A percentile compares a stretch with the other conserved stretches of the same genome.
These are phyloP conservation scores for Chaetura pelagica DNA, from an alignment of 2,113 vertebrate species.

Conservation along the genomic window DNA sequence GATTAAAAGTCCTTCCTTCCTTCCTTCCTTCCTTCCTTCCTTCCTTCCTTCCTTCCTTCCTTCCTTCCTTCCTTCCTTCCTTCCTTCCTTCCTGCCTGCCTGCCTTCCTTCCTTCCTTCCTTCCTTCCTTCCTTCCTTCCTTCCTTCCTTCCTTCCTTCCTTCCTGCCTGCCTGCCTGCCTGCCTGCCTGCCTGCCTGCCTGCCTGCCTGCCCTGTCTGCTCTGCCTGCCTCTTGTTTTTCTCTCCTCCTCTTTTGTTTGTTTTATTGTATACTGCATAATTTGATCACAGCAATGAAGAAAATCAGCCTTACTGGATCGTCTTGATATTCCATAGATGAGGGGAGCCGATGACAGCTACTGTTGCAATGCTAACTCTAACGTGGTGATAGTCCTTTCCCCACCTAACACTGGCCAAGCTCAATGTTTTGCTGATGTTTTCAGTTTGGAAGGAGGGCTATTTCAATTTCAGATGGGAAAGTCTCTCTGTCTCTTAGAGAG, in stretches of 20 bases:
- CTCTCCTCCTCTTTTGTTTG: background rate
- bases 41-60: too few species aligned
- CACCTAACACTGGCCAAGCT: background rate
- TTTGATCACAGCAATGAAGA: background rate
- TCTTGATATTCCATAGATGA: background rate
- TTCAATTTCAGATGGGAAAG: constrained; percentile 9
- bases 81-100: too few species aligned
- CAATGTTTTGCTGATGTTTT: background rate
- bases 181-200: rapidly evolving
- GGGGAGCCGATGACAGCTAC: background rate
- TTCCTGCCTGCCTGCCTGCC: rapidly evolving
- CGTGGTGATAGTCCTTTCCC: background rate
- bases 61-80: rapidly evolving
- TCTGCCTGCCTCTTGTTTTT: rapidly evolving
- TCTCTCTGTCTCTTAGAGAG: background rate
- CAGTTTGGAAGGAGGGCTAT: background rate
- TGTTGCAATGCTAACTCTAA: background rate
- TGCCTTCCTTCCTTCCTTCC: background rate
- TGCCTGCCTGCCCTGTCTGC: rapidly evolving
- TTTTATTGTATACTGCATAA: background rate
- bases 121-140: too few species aligned
- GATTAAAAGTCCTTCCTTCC: background rate
- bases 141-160: too few species aligned
- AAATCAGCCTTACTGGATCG: background rate
- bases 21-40: rapidly evolving